These are phyloP conservation scores for Eupithecia abbreviata DNA, from an alignment of 2,888 invertebrate genomes.

Conservation along the genomic window DNA sequence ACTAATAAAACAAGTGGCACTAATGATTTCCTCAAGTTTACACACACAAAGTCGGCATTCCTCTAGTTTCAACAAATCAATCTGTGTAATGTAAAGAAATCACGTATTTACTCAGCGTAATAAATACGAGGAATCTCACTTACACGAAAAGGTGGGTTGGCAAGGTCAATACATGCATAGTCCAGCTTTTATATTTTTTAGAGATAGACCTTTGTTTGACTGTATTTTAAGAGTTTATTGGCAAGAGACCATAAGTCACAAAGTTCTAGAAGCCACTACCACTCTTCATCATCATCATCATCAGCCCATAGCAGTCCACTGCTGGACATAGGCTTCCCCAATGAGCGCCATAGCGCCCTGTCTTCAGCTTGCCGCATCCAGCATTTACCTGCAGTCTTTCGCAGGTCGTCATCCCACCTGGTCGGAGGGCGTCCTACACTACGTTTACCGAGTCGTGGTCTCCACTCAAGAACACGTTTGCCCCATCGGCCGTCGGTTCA, in stretches of 20 bases:
- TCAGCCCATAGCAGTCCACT: too few relatives aligned
- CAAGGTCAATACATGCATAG: background rate
- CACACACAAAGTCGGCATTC: constrained; percentile 2
- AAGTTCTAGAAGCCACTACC: background rate
- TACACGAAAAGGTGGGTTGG: too few relatives aligned
- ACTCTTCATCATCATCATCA: too few relatives aligned
- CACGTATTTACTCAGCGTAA: constrained; percentile 5
- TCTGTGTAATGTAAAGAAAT: constrained; percentile 12
- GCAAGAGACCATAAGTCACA: background rate
- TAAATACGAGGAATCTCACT: background rate
- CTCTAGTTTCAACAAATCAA: constrained; percentile 8
- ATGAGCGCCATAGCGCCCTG: too few relatives aligned
- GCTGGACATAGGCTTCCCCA: too few relatives aligned
- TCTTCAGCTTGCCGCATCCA: too few relatives aligned
- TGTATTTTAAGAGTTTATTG: background rate
- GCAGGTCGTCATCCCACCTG: too few relatives aligned
- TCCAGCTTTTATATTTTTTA: background rate
- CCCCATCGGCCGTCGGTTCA: too few relatives aligned
- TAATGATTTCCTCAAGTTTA: constrained; percentile 4
- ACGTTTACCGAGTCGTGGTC: too few relatives aligned
- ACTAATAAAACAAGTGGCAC: constrained; percentile 6
- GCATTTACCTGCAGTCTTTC: too few relatives aligned
- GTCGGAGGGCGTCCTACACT: too few relatives aligned
- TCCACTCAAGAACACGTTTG: too few relatives aligned
- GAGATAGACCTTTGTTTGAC: background rate